Percentiles rank a stretch among this genome's conserved stretches.
These are phyloP conservation scores for Psilopsiagon aurifrons DNA, from an alignment of 2,113 vertebrate genomes.

Conservation along the genomic window DNA sequence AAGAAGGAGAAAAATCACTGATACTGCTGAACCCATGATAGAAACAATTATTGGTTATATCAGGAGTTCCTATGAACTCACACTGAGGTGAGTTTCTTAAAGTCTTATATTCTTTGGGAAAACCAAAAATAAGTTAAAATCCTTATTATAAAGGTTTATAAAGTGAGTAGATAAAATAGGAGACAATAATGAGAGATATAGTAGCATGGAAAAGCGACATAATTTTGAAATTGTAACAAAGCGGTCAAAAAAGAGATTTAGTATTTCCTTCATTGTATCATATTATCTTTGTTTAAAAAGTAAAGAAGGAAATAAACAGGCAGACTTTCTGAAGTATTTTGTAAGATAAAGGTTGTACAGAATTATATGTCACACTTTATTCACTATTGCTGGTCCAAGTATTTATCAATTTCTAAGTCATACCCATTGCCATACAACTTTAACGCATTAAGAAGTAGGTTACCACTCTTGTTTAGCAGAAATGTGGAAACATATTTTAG, in stretches of 20 bases:
- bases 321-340: not conserved
- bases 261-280: not conserved
- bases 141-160: not conserved
- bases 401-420: not conserved
- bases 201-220: not conserved
- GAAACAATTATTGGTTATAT: not conserved
- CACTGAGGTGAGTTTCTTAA: not conserved
- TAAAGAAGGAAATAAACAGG: not conserved
- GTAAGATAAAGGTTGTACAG: not conserved
- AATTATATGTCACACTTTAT: not conserved
- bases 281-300: not conserved
- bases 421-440: not conserved
- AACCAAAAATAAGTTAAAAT: not conserved
- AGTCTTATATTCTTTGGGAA: not conserved
- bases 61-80: not conserved
- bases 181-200: not conserved
- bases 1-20: no score
- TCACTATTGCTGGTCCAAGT: not conserved
- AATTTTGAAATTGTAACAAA: not conserved
- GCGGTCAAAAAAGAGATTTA: not conserved
- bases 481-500: not conserved
- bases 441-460: not conserved
- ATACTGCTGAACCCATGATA: no score
- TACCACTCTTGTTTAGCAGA: not conserved
- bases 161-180: not conserved